These are phyloP conservation scores for Hirtodrosophila histrioides DNA, from an alignment of 2,888 invertebrate species.

Conservation along the genomic window DNA sequence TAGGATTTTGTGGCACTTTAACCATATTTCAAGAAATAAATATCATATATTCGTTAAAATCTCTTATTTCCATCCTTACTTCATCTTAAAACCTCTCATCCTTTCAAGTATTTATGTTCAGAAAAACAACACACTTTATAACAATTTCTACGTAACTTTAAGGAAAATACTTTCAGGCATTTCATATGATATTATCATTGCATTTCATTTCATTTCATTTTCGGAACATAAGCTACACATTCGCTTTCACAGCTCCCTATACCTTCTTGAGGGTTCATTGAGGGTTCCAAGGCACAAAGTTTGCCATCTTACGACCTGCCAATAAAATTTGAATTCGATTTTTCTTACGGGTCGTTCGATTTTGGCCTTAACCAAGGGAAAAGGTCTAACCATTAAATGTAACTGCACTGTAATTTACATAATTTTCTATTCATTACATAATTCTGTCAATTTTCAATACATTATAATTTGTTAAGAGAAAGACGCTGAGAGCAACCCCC, in stretches of 20 bases:
- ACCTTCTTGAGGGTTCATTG: slow-evolving; percentile 28
- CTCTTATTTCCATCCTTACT: too few species aligned
- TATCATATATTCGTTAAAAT: too few species aligned
- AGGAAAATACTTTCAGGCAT: background rate
- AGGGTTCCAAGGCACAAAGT: slow-evolving; percentile 12
- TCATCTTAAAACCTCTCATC: too few species aligned
- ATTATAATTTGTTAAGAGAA: slow-evolving; percentile 79
- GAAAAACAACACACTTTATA: background rate
- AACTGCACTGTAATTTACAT: slow-evolving; percentile 83
- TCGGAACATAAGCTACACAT: slow-evolving; percentile 7
- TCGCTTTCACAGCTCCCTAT: background rate
- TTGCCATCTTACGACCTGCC: slow-evolving; percentile 38
- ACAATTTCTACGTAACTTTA: background rate
- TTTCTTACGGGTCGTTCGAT: slow-evolving; percentile 38
- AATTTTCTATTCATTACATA: slow-evolving; percentile 84
- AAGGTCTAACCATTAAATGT: slow-evolving; percentile 81
- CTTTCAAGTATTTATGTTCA: too few species aligned
- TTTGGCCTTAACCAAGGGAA: slow-evolving; percentile 36
- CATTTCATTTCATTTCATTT: slow-evolving; percentile 43
- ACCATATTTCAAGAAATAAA: too few species aligned
- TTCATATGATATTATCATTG: slow-evolving; percentile 27
- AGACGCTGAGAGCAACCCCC: slow-evolving; percentile 41
- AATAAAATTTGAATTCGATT: slow-evolving; percentile 62
- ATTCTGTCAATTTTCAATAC: slow-evolving; percentile 83
- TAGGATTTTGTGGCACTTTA: too few species aligned